Evolutionary conservation across 2,888 invertebrate species (phyloP), one percentile per base, ranked within the genome.

Genomic region (Salticus scenicus): DNA sequence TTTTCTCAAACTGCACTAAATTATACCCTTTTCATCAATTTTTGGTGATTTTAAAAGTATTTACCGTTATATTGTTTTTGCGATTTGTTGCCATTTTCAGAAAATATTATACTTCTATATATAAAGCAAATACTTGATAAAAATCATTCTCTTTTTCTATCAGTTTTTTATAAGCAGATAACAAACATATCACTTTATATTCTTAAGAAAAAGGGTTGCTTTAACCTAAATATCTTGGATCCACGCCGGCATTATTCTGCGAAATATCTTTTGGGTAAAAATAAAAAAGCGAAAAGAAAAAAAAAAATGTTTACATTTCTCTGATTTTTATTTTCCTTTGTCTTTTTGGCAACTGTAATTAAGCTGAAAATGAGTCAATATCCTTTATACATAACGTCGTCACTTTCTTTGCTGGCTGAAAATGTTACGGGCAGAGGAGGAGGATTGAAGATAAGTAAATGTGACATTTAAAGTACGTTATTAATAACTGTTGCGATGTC

Each of bases 161-260:
- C n/a, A n/a, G n/a, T n/a, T n/a, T n/a, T n/a, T n/a, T n/a, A n/a
- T n/a, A n/a, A n/a, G n/a, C n/a, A n/a, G n/a, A n/a, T n/a, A n/a
- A n/a, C n/a, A n/a, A n/a, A n/a, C n/a, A n/a, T n/a, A n/a, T n/a
- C n/a, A n/a, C n/a, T n/a, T n/a, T n/a, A n/a, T n/a, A n/a, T n/a
- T n/a, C n/a, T n/a, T n/a, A n/a, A n/a, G n/a, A n/a, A n/a, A n/a
- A n/a, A n/a, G n/a, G n/a, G n/a, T n/a, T n/a, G n/a, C 63, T 63
- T 20, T 20, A 27, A 63, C 75, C 70, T 69, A 69, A 81, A 75
- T 74, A 70, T 69, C 70, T 81, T 81, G 81, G 81, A 81, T 41
- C 57, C 51, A 27, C 75, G 81, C 81, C 81, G 31, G 70, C 79
- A 66, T 71, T 79, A 79, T 79, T 41, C 28, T 42, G 66, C 47